A percentile compares a stretch with the other conserved stretches of the same genome.
These are phyloP conservation scores for Gallinago nigripennis DNA, from an alignment of 2,797 vertebrate genomes.

Conservation along the genomic window DNA sequence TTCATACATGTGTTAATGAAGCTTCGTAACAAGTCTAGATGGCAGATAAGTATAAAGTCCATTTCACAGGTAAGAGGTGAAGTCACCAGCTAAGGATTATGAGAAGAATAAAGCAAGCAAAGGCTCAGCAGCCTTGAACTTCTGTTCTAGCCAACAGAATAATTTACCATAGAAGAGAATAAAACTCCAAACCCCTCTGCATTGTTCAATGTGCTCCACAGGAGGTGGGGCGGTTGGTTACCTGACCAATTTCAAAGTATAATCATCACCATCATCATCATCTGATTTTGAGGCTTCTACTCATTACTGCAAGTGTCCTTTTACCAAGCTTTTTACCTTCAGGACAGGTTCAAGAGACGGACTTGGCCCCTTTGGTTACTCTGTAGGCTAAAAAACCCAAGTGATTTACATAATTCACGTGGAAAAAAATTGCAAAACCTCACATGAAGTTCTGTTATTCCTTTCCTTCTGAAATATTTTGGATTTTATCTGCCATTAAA, in stretches of 20 bases:
- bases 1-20: neutral
- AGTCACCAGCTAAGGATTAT: neutral
- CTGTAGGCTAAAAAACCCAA: neutral
- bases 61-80: neutral
- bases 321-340: neutral
- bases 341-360: neutral
- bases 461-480: neutral
- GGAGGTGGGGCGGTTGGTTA: neutral
- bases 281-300: neutral
- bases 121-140: neutral
- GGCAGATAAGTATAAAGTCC: neutral
- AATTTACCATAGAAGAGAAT: neutral
- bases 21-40: neutral
- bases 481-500: neutral
- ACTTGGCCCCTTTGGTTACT: neutral
- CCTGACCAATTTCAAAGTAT: neutral
- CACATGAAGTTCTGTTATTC: neutral
- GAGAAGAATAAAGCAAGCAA: neutral
- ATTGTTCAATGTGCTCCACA: neutral
- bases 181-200: neutral
- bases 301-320: neutral
- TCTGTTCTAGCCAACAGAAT: neutral
- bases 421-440: neutral
- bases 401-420: neutral
- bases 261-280: neutral